Evolutionary conservation across 2,113 vertebrate genomes (phyloP).

Genomic region (Amblyornis subalaris): DNA sequence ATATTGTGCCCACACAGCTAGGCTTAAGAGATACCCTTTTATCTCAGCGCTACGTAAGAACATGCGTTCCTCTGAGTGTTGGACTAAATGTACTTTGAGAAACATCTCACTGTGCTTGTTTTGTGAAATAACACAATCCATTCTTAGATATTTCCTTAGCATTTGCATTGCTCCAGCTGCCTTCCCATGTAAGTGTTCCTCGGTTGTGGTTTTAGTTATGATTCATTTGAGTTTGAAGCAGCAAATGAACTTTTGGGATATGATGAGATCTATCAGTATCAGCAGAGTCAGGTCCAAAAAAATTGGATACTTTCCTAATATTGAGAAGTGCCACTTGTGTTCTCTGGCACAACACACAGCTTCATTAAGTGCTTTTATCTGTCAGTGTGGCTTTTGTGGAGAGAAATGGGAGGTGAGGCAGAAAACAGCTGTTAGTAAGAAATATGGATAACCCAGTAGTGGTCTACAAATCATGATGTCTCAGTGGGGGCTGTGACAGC

Average conservation of each 20-base stretch:
- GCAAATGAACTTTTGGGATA: not conserved
- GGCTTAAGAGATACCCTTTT: not conserved
- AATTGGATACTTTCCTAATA: not conserved
- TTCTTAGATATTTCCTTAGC: not conserved
- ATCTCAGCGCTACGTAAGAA: not conserved
- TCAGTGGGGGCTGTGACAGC: fast-evolving
- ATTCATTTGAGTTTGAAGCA: not conserved
- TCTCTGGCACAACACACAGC: not conserved
- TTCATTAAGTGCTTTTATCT: not conserved
- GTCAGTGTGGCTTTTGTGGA: not conserved
- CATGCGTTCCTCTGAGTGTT: not conserved
- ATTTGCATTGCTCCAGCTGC: not conserved
- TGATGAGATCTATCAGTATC: not conserved
- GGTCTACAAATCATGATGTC: not conserved
- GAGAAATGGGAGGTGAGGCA: not conserved
- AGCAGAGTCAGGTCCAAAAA: not conserved
- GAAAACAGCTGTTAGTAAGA: not conserved
- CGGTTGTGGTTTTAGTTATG: not conserved
- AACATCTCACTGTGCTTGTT: not conserved
- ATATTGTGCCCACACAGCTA: not conserved
- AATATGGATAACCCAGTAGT: not conserved
- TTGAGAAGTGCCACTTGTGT: not conserved
- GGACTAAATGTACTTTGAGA: not conserved
- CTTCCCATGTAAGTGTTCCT: not conserved
- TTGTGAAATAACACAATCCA: not conserved